phyloP scores from a whole-genome alignment of 2,113 vertebrate species.

The Polypterus senegalus region DNA sequence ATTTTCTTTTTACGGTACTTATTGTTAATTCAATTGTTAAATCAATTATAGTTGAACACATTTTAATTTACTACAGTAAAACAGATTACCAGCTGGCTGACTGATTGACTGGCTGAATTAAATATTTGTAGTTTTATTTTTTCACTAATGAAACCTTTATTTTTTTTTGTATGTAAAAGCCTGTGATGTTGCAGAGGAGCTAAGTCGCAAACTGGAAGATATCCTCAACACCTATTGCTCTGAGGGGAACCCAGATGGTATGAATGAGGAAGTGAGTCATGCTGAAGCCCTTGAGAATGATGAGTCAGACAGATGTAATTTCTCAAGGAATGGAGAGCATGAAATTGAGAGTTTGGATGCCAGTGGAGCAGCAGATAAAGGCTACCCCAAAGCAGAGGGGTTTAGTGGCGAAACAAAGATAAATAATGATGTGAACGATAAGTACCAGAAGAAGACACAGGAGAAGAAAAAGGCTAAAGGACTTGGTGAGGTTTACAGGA shows the following conservation, averaged over 20 bases:
- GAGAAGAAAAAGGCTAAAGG: slow-evolving; percentile 94
- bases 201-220: slow-evolving; percentile 86
- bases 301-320: slow-evolving; percentile 47
- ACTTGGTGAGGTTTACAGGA: slow-evolving; percentile 52
- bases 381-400: slow-evolving; percentile 37
- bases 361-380: slow-evolving; percentile 63
- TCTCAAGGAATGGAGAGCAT: slow-evolving; percentile 60
- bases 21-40: no score
- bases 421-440: slow-evolving; percentile 47
- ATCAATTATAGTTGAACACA: no score
- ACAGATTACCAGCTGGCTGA: no score
- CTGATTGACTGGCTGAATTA: no score
- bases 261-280: slow-evolving; percentile 42
- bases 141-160: background rate
- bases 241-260: slow-evolving; percentile 49
- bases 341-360: slow-evolving; percentile 49
- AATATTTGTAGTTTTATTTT: no score
- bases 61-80: no score
- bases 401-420: slow-evolving; percentile 42
- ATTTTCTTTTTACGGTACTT: no score
- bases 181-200: slow-evolving; percentile 75
- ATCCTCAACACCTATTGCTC: slow-evolving; percentile 86
- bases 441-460: slow-evolving; percentile 72
- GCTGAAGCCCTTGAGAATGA: slow-evolving; percentile 44
- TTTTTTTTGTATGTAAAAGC: slow-evolving; percentile 27